These are phyloP conservation scores for Felis chaus DNA, from an alignment of 2,113 vertebrate genomes.

Conservation along the genomic window DNA sequence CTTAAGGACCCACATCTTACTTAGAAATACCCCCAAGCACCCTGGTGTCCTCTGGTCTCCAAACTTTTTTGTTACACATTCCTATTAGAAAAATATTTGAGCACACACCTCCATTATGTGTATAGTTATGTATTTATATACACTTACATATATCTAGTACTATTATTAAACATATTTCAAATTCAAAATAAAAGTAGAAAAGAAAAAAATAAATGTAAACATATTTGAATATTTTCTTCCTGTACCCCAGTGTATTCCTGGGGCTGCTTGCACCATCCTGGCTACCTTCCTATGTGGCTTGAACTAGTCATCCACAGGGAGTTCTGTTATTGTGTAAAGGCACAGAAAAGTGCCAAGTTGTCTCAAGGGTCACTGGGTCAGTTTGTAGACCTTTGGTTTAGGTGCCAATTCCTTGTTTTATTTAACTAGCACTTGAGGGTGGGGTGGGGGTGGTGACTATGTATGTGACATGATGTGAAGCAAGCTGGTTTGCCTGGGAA, in stretches of 20 bases:
- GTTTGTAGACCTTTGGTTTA: conserved; percentile 29
- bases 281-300: neutral
- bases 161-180: neutral
- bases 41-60: neutral
- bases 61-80: neutral
- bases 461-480: neutral
- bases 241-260: neutral
- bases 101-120: neutral
- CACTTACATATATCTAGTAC: neutral
- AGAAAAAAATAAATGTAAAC: conserved; percentile 2
- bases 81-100: conserved; percentile 6
- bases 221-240: neutral
- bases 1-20: neutral
- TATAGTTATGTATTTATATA: neutral
- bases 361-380: neutral
- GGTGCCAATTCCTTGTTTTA: neutral
- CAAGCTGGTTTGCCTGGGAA: neutral
- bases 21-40: neutral
- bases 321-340: neutral
- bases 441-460: neutral
- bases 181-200: conserved; percentile 12
- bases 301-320: neutral
- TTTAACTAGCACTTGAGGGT: neutral
- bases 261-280: neutral
- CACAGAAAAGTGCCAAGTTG: neutral